Evolutionary conservation across 1,140 invertebrate genomes (phyloP), one percentile per base, ranked within the genome.

Genomic region (Solen grandis): DNA sequence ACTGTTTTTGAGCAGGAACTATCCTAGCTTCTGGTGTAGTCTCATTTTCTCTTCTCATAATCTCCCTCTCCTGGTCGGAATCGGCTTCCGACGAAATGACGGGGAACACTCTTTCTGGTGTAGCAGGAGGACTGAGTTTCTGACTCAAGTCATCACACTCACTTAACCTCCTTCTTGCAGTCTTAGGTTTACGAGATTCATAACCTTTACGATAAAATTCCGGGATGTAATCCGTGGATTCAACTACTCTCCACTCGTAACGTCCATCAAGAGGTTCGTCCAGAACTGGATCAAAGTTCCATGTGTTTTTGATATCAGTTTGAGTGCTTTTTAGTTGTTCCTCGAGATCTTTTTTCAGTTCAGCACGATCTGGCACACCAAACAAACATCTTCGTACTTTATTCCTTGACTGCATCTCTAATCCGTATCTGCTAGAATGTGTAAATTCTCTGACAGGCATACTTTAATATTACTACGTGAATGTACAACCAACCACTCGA

Each of bases 11-110:
- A 10, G 41, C 41, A 19, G 41, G 41, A 0, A 69, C 65, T n/a
- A 78, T 50, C 22, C 75, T 50, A 27, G 65, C 63, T 60, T 78
- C 75, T 25, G 75, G 75, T 31, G 75, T 78, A 2, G 75, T 78
- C 46, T 78, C 75, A 35, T 78, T 78, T n/a, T 68, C 75, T 14
- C 75, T 22, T 19, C 46, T 22, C 3, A 78, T 46, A 19, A 27
- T 31, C 16, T 78, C 75, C 2, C 54, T 62, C 50, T 69, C 52
- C 1, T 19, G 29, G 31, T 78, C 75, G 0, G 63, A 55, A 8
- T 8, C 8, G 8, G 8, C 41, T 19, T 46, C 41, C 41, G 41
- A 8, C 8, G 41, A 46, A 46, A 8, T 46, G 8, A 46, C 41
- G 41, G 41, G 41, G 19, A 46, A 8, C 8, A 46, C 8, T 46